phyloP scores from a whole-genome alignment of 35 echinoderm and acorn worm genomes.

The Chiridota heheva region DNA sequence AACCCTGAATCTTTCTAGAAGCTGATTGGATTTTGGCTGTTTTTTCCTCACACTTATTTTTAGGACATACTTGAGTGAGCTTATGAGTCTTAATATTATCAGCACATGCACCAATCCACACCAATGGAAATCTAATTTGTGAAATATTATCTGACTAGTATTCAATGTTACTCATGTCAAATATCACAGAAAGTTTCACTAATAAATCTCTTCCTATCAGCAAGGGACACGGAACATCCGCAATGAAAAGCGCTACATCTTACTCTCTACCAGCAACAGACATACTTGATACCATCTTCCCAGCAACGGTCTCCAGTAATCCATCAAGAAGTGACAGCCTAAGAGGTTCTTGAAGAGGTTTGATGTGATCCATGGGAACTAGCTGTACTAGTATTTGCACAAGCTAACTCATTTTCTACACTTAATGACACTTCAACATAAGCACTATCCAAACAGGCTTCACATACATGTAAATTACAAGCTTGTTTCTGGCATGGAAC shows the following conservation, averaged over 20 bases:
- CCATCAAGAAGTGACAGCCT: constrained; percentile 11
- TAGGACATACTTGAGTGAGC: too few species aligned
- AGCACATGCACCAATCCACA: too few species aligned
- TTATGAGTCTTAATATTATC: too few species aligned
- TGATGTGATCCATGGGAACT: neutral
- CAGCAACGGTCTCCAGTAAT: neutral
- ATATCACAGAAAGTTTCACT: constrained; percentile 10
- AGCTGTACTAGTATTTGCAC: neutral
- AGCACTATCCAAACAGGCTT: neutral
- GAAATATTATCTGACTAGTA: neutral
- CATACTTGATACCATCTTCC: neutral
- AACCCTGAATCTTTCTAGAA: constrained; percentile 9
- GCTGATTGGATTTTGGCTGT: neutral
- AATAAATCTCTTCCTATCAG: neutral
- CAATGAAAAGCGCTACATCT: neutral
- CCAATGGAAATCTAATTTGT: too few species aligned
- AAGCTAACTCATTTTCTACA: neutral
- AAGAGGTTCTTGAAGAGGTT: neutral
- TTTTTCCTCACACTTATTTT: too few species aligned
- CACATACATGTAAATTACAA: neutral
- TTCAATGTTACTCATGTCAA: neutral
- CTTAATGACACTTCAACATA: neutral
- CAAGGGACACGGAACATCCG: constrained; percentile 13
- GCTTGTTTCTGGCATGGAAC: neutral
- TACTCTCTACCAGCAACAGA: neutral